Conservation (phyloP, 2,113 vertebrate species). For the Trematocara unimaculatum region DNA sequence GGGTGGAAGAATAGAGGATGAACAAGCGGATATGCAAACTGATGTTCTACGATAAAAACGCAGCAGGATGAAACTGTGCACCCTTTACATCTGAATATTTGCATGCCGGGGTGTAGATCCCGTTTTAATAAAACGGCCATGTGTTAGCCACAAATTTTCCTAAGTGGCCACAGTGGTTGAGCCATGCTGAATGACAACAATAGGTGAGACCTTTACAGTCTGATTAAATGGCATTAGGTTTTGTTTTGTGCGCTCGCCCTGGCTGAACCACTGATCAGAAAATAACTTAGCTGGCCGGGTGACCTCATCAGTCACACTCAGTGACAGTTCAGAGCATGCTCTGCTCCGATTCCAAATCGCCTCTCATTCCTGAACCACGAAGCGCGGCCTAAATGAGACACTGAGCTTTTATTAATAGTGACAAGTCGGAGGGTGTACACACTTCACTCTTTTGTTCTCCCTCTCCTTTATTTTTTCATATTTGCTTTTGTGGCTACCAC, state of each 20-base stretch:
- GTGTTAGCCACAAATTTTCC: background rate
- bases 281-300: slow-evolving; percentile 26
- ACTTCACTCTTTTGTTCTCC: slow-evolving; percentile 1
- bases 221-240: slow-evolving; percentile 26
- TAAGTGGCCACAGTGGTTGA: background rate
- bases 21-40: slow-evolving; percentile 11
- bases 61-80: background rate
- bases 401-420: slow-evolving; percentile 70
- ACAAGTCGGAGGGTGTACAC: slow-evolving; percentile 36
- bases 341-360: slow-evolving; percentile 43
- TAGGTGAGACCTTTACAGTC: background rate
- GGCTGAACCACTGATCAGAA: slow-evolving; percentile 42
- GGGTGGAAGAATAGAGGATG: background rate
- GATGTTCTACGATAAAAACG: background rate
- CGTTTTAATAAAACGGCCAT: background rate
- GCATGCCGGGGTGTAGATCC: background rate
- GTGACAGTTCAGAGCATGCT: slow-evolving; percentile 17
- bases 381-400: slow-evolving; percentile 51
- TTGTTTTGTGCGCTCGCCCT: background rate
- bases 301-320: slow-evolving; percentile 45
- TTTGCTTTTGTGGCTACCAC: background rate
- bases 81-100: background rate
- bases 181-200: background rate
- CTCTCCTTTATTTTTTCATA: background rate
- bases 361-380: slow-evolving; percentile 50